Evolutionary conservation across 1,140 invertebrate species (phyloP), one percentile per base, ranked within the genome.

Genomic region (Dendroctonus valens): DNA sequence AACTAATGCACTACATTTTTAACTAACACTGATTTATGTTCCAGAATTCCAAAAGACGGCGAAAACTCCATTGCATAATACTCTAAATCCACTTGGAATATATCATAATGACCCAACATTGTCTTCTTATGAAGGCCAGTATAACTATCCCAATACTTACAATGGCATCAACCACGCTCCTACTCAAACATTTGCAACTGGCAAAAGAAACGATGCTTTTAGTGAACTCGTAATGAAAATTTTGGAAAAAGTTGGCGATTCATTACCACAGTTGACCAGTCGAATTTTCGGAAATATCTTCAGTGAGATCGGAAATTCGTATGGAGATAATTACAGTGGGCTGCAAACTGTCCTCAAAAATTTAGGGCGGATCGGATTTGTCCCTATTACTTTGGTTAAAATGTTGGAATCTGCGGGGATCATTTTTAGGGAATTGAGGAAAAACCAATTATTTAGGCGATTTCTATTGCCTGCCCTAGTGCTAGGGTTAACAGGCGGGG

Each of bases 391-490:
- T 41, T 46, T 76, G 9, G 39, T 77, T 9, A 72, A 70, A 58
- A 37, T 76, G 4, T 7, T 75, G 1, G 69, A 72, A 8, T 73
- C 65, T 8, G 15, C 72, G n/a, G 70, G 57, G 14, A 65, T 51
- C 14, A 68, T 76, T 40, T 41, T 76, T 7, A 66, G 72, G 50
- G 53, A 72, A 41, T 60, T 77, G 40, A 70, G 69, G 12, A 74
- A 70, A 52, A 72, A 73, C 46, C 67, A 69, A 39, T 74, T 77
- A 58, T 71, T 77, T 41, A 73, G 54, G 53, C 71, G 69, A 12
- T 75, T 76, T 59, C 53, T 76, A 44, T 44, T 76, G 37, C 76
- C 76, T 8, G 71, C 64, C n/a, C 6, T 72, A n/a, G 59, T 74
- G 5, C 44, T 76, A 14, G 51, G 65, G 2, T 41, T 70, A 6